Base-by-base conservation (phyloP, 2,888 invertebrate species). In the Drosophila histrio region DNA sequence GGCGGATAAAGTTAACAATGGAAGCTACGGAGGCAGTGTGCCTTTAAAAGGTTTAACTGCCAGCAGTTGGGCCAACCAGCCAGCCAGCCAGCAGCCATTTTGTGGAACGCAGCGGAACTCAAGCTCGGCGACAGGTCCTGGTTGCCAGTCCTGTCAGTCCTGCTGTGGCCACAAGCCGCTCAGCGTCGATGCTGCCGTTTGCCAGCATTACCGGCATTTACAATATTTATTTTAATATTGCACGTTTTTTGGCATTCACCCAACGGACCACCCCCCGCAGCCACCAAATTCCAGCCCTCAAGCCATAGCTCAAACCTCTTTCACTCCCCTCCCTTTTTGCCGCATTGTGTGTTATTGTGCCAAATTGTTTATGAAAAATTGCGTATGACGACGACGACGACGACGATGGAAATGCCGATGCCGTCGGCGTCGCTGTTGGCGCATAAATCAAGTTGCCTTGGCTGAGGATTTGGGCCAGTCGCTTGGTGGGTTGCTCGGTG, bases 331-430 rank as follows among this genome's bases (percentile, higher is more conserved):
- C 21, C 50, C 47, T 21, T 15, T 26, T 34, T 34, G 49, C 65
- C 49, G 76, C 69, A 69, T 69, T 72, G 76, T 83, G 69, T 84
- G 82, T 82, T 80, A 74, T 79, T 87, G 82, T 81, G 87, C 89
- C 88, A 86, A 86, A 86, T 88, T 86, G 87, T 86, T 88, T 86
- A 86, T 86, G 85, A 86, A 86, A 86, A 88, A 86, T 88, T 88
- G 85, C 87, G 85, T 78, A 88, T 73, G 88, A 76, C 86, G 85
- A 47, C 58, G 56, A 24, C 30, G 50, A 24, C 38, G 56, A 44
- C 39, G 47, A n/a, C 46, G 54, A 50, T 38, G 60, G 21, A 52
- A 46, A 41, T 19, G 64, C 22, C 44, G 60, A 49, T 41, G 76
- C 54, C 66, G 67, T 39, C 65, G 53, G 58, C 68, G 72, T 43